phyloP scores from a whole-genome alignment of 2,113 vertebrate genomes.

The Felis catus region DNA sequence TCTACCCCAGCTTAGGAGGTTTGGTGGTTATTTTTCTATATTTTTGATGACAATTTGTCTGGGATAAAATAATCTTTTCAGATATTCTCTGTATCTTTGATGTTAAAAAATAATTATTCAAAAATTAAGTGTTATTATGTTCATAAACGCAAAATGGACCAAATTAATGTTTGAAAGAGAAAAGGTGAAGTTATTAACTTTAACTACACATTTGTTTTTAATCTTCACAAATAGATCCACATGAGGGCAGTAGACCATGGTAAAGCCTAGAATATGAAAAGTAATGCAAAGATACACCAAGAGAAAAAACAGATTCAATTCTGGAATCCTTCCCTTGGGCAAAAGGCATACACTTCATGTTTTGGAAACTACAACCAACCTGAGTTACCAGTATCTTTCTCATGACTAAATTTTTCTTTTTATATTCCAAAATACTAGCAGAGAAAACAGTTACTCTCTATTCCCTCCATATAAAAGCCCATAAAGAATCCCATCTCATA shows the following conservation, averaged over 20 bases:
- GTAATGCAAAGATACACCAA: not conserved
- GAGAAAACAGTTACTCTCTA: not conserved
- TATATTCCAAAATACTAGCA: not conserved
- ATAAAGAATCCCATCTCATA: not conserved
- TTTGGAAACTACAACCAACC: not conserved
- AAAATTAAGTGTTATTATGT: not conserved
- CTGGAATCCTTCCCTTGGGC: not conserved
- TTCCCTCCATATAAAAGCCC: not conserved
- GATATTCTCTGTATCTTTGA: not conserved
- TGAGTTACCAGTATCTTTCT: not conserved
- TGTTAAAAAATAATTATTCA: not conserved
- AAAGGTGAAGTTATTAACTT: not conserved
- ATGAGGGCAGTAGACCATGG: conserved; percentile 29
- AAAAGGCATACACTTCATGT: not conserved
- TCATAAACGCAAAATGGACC: not conserved
- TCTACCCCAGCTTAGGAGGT: not conserved
- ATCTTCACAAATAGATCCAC: not conserved
- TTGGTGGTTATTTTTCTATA: not conserved
- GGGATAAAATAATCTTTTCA: not conserved
- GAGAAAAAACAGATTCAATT: not conserved
- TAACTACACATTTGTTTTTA: not conserved
- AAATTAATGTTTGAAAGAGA: not conserved
- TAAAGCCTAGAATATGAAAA: not conserved
- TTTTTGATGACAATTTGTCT: not conserved
- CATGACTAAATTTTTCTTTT: not conserved